phyloP scores from a whole-genome alignment of 2,888 invertebrate species.

The Melitaea athalia region DNA sequence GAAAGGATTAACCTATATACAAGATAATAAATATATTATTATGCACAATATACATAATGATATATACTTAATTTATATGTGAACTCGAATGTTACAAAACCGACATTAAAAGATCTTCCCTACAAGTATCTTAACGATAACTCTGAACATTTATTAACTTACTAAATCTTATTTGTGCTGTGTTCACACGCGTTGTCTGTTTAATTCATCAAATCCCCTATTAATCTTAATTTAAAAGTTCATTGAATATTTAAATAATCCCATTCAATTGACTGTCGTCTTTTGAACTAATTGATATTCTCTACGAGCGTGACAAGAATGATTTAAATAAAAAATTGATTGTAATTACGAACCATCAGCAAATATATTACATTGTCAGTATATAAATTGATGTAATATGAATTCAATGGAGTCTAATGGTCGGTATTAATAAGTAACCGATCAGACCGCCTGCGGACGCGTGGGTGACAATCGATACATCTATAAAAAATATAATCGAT shows the following conservation, averaged over 20 bases:
- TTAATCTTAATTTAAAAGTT: background rate
- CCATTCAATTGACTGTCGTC: background rate
- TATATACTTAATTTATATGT: too few species aligned
- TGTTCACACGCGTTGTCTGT: background rate
- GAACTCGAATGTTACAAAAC: too few species aligned
- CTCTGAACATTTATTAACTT: too few species aligned
- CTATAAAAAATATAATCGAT: slow-evolving; percentile 31
- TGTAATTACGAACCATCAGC: slow-evolving; percentile 31
- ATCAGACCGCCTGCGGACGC: slow-evolving; percentile 52
- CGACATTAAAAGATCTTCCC: too few species aligned
- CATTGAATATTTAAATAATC: background rate
- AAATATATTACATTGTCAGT: slow-evolving; percentile 37
- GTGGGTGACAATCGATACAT: slow-evolving; percentile 54
- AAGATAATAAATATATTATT: too few species aligned
- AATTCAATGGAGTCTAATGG: slow-evolving; percentile 59
- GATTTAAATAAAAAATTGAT: slow-evolving; percentile 35
- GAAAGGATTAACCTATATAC: too few species aligned
- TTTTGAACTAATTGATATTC: slow-evolving; percentile 11
- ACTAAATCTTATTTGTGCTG: too few species aligned
- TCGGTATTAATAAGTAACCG: slow-evolving; percentile 44
- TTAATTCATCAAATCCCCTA: background rate
- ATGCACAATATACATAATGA: too few species aligned
- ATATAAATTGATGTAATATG: slow-evolving; percentile 60
- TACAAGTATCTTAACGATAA: too few species aligned
- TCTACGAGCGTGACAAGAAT: slow-evolving; percentile 9